These are phyloP conservation scores for Gymnosoma rotundatum DNA, from an alignment of 2,888 invertebrate genomes.

Conservation along the genomic window DNA sequence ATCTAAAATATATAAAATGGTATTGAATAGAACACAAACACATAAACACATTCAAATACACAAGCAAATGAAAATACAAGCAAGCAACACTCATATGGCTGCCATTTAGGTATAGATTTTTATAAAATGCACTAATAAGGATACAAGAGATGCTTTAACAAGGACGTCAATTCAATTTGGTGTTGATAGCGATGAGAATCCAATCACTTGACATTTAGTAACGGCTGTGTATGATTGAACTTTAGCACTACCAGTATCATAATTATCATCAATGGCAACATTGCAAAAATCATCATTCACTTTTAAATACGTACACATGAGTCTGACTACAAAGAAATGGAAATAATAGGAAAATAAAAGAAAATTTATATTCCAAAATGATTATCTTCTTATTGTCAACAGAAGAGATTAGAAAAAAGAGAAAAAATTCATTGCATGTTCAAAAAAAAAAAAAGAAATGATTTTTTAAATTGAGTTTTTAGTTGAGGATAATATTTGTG, in stretches of 20 bases:
- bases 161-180: slow-evolving; percentile 57
- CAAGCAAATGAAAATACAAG: not conserved
- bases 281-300: slow-evolving; percentile 11
- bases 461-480: slow-evolving; percentile 54
- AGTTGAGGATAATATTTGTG: slow-evolving; percentile 51
- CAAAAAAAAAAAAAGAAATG: not conserved
- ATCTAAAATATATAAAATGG: no score
- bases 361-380: slow-evolving; percentile 57
- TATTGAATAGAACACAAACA: no score
- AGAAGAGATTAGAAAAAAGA: slow-evolving; percentile 13
- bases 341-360: not conserved
- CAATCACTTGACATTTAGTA: slow-evolving; percentile 55
- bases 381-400: slow-evolving; percentile 58
- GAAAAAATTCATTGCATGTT: not conserved
- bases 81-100: not conserved
- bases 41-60: not conserved
- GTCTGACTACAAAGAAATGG: not conserved
- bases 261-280: slow-evolving; percentile 17
- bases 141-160: not conserved
- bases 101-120: not conserved
- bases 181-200: slow-evolving; percentile 57
- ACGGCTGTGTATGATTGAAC: slow-evolving; percentile 24
- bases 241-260: not conserved
- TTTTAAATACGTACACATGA: not conserved
- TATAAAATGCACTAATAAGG: not conserved